Base-by-base conservation (phyloP, 2,113 vertebrate species). In the Bambusicola thoracicus region DNA sequence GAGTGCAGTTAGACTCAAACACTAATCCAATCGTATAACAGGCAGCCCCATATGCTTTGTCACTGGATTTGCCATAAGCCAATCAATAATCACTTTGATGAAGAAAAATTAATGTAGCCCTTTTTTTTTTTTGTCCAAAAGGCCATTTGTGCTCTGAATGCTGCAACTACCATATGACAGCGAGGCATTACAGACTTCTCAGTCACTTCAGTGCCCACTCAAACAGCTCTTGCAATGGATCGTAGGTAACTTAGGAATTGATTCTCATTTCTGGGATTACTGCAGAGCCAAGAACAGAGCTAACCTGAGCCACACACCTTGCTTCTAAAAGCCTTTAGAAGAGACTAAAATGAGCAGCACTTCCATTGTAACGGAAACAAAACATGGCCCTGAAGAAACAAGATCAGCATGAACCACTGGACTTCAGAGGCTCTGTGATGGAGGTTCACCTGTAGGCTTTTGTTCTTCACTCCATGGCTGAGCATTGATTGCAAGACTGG, bases 41-140 rank as follows among this genome's bases (percentile, higher is more conserved):
- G 96, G 97, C 96, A 96, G 90, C 87, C 75, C 96, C 95, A 97
- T 97, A 96, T 96, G 97, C 96, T 97, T 89, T 53, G 25, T 75
- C 89, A 89, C 59, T 20, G 15, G 95, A 96, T 97, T 96, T 94
- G 90, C 96, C 81, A 81, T 97, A 97, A 97, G 92, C 96, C 96
- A 97, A 98, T 98, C 97, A 98, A 98, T 98, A 97, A 97, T 95
- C 93, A 95, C 96, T 97, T 97, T 73, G 92, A 80, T 48, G 67
- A 94, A 92, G 92, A 72, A 94, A 96, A 97, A 95, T 75, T 91
- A 70, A 79, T 55, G 73, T 62, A 56, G 40, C 18, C 4, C 38
- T 30, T 79, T 49, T 81, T 79, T 49, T 81, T 29, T 27, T 58
- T 34, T 53, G 30, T 5, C 73, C 66, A 67, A 41, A 96, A 95